Evolutionary conservation across 2,888 invertebrate species (phyloP), one percentile per base, ranked within the genome.

Genomic region (Torymus auratus): DNA sequence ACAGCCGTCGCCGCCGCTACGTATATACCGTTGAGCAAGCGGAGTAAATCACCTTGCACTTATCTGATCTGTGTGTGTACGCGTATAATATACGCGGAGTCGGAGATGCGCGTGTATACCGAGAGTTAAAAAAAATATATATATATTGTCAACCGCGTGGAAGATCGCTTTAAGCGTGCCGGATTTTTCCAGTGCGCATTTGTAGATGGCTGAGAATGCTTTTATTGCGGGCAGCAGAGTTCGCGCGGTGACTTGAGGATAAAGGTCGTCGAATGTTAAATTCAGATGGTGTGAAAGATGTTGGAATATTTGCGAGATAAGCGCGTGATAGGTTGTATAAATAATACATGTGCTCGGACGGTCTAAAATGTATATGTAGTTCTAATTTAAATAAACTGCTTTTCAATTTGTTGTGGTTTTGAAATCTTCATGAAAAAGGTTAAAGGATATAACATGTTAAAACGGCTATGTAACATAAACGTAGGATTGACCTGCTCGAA

Each of bases 31-130:
- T 41, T n/a, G 55, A 15, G 13, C 64, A 74, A 74, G 58, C 56
- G 10, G 15, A 64, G 69, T 70, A 77, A 77, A 77, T 77, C 56
- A 77, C 50, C 23, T 70, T 14, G 62, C 17, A 55, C 62, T 77
- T 70, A 70, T 77, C 70, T 64, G 76, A 77, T 70, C 64, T 70
- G 15, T 70, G 70, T 70, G 15, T 20, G 20, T 28, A 28, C 28
- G 28, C 52, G 69, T 70, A 50, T 41, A 50, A 50, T 41, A 50
- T 20, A 20, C 20, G 20, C 52, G 69, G 7, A 53, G 12, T 56
- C 55, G 17, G 53, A 13, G 41, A 17, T 12, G 41, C 28, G 28
- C 20, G 20, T 2, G 20, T 7, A n/a, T 56, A 14, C 14, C 11
- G 50, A 13, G 20, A 12, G 10, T 12, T 15, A 52, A 67, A 61